phyloP scores from a whole-genome alignment of 2,113 vertebrate genomes.

The Xyliphius kryptos region DNA sequence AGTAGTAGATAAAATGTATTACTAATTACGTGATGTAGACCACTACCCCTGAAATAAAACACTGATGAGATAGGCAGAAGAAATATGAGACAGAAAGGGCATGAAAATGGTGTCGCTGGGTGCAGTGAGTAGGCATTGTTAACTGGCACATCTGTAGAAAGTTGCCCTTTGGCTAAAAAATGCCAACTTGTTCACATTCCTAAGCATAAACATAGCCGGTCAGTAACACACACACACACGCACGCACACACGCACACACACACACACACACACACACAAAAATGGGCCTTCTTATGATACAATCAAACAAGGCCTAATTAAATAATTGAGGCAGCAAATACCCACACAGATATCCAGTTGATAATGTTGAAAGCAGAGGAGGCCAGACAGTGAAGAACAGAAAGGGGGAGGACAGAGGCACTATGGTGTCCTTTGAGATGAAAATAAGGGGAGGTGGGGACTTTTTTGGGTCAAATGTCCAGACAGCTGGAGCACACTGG shows the following conservation, averaged over 20 bases:
- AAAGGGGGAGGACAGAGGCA: slow-evolving; percentile 22
- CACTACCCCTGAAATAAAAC: not conserved
- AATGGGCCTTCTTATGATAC: slow-evolving; percentile 46
- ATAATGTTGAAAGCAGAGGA: slow-evolving; percentile 49
- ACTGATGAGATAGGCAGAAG: not conserved
- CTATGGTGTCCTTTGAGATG: slow-evolving; percentile 32
- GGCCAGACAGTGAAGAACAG: slow-evolving; percentile 40
- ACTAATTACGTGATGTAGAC: too few species aligned
- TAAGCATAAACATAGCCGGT: slow-evolving; percentile 23
- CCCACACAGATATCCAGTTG: slow-evolving; percentile 44
- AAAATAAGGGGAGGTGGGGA: slow-evolving; percentile 46
- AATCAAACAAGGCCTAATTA: slow-evolving; percentile 64
- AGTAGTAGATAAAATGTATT: not conserved
- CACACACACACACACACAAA: slow-evolving; percentile 21
- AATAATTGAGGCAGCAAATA: slow-evolving; percentile 56
- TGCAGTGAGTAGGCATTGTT: slow-evolving; percentile 59
- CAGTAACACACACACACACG: slow-evolving; percentile 32
- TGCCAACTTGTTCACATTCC: slow-evolving; percentile 67
- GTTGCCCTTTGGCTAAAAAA: slow-evolving; percentile 70
- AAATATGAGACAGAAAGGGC: slow-evolving; percentile 16
- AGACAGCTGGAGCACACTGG: slow-evolving; percentile 15
- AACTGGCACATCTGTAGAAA: slow-evolving; percentile 60
- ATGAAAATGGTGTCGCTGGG: slow-evolving; percentile 9
- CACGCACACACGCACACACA: slow-evolving; percentile 38
- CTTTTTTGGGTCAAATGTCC: slow-evolving; percentile 34